Base-by-base conservation (phyloP, 2,113 vertebrate species). In the Cephalopterus ornatus region DNA sequence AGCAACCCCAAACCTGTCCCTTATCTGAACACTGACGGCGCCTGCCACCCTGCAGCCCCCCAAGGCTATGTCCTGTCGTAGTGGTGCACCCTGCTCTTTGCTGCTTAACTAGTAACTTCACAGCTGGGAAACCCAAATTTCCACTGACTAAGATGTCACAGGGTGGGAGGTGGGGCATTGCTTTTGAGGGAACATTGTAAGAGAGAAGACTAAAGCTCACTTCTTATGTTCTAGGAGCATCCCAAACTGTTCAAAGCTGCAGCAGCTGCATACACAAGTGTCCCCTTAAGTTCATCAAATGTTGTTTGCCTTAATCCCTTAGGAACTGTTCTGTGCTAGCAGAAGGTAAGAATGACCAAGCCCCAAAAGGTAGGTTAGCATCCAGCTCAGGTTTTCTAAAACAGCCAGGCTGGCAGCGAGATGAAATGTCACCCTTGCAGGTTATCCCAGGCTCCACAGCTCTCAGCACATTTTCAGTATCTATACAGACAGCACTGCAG, bases 151-250 rank as follows among this genome's bases (percentile, higher is more conserved):
- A 22, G 15, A 26, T 7, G 17, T 15, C 50, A 42, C 4, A 4
- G 8, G 9, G 11, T 24, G 2, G 5, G 5, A 3, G 7, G 4
- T n/a, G 7, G 8, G 21, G 3, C 26, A 21, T 1, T 20, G 9
- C 5, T 67, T 28, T 42, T 6, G 10, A 42, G 53, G 46, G 81
- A 76, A 37, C 8, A 26, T 42, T 30, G 26, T 20, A 62, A 52
- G 37, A 47, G 30, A 28, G 35, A 56, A 24, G 6, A 55, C 7
- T 61, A 50, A 63, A 46, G 32, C 35, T 44, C 62, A 30, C 20
- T 39, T 52, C 16, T 39, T 55, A 7, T 1, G 6, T 61, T 55
- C 13, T 13, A 70, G 28, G 52, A 61, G 33, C 4, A 0, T n/a
- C 28, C 37, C 47, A 33, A 63, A 47, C 17, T 39, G 50, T 66